phyloP scores from a whole-genome alignment of 2,888 invertebrate genomes.

The Tethea ocularis region DNA sequence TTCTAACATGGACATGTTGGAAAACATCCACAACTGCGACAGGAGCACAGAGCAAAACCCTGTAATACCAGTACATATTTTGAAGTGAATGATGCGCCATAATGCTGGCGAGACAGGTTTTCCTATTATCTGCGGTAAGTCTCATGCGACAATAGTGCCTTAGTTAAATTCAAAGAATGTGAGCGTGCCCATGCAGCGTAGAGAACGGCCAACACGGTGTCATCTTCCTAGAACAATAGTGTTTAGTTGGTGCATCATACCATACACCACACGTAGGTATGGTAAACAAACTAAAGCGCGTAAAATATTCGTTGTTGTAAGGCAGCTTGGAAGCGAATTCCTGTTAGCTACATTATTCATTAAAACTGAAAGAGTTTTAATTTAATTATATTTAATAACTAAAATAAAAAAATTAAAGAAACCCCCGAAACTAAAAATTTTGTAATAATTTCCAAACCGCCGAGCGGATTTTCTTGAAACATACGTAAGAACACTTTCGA shows the following conservation, averaged over 20 bases:
- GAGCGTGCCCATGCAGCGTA: slow-evolving; percentile 43
- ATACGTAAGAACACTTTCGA: no score
- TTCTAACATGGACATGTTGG: neutral
- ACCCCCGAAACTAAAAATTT: no score
- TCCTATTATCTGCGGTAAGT: slow-evolving; percentile 65
- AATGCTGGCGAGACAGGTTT: slow-evolving; percentile 66
- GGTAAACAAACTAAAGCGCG: slow-evolving; percentile 35
- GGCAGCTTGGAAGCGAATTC: no score
- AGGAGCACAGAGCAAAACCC: slow-evolving; percentile 41
- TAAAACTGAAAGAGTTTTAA: no score
- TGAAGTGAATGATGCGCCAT: slow-evolving; percentile 63
- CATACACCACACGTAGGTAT: slow-evolving; percentile 24
- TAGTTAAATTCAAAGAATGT: slow-evolving; percentile 60
- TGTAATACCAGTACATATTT: slow-evolving; percentile 40
- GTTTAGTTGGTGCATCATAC: neutral
- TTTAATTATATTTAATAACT: no score
- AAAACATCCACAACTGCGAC: neutral
- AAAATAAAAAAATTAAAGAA: no score
- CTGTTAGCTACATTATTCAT: no score
- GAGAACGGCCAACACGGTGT: slow-evolving; percentile 57
- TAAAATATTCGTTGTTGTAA: slow-evolving; percentile 10
- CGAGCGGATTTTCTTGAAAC: no score
- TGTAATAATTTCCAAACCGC: no score
- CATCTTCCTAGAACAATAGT: slow-evolving; percentile 69
- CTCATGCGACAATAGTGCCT: slow-evolving; percentile 59